Conservation (phyloP, 2,797 vertebrate species). For the Benthosema pterotum region DNA sequence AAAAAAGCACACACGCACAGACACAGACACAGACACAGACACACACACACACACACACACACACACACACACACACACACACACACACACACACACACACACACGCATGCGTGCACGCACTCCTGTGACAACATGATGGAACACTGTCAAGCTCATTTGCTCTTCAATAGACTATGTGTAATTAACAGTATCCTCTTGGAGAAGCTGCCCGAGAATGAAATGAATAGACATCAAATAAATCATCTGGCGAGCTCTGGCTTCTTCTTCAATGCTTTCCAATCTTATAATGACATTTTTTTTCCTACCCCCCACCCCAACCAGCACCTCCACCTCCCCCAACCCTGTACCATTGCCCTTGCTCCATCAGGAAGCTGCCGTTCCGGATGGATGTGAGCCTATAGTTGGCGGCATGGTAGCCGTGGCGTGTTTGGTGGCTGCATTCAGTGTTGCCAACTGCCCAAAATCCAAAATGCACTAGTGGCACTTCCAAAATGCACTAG, state of each 20-base stretch:
- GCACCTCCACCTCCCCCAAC: no score
- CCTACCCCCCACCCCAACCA: neutral
- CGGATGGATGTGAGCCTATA: constrained; percentile 27
- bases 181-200: constrained; percentile 73
- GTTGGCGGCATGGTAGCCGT: constrained; percentile 1
- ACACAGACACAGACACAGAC: no score
- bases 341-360: constrained; percentile 43
- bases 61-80: constrained; percentile 29
- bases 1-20: neutral
- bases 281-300: constrained; percentile 47
- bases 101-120: neutral
- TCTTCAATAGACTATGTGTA: constrained; percentile 74
- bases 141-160: constrained; percentile 77
- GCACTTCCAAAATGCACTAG: no score
- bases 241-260: constrained; percentile 55
- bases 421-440: constrained; percentile 4
- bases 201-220: constrained; percentile 61
- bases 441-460: no score
- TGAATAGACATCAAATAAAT: constrained; percentile 69
- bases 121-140: constrained; percentile 73
- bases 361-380: constrained; percentile 39
- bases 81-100: neutral
- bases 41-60: neutral
- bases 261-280: constrained; percentile 49
- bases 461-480: no score